Evolutionary conservation across 1,140 invertebrate species (phyloP), one percentile per base, ranked within the genome.

Genomic region (Eupeodes corollae): DNA sequence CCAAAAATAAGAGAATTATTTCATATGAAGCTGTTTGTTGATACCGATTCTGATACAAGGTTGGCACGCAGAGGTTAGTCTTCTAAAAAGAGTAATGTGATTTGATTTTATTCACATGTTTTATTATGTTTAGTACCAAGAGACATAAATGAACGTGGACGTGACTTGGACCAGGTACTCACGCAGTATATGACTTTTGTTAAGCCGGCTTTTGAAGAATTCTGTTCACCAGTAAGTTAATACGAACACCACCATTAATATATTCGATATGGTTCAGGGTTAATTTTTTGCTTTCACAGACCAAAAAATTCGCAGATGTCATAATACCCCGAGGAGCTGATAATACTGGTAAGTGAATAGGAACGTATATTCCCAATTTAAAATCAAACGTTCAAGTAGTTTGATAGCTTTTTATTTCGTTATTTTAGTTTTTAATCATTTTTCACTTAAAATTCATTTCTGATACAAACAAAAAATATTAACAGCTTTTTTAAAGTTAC

Each of bases 291-390:
- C 56, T 56, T 58, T 52, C 77, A 47, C 71, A 92, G 88, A 99
- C 96, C 1, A 99, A 99, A 73, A 99, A 99, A 70, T 98, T 97
- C 77, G 96, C 95, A 44, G 96, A 99, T 75, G 91, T 99, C 30
- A 98, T 99, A 54, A 98, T 99, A 71, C 96, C 96, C 11, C 76
- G 94, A 54, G 93, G 93, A 52, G 92, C 93, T 32, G 94, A 98
- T 67, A 98, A 98, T 67, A 84, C 80, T 74, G 91, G 91, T 94
- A 73, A 82, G 75, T 69, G 46, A 32, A 16, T 14, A 47, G 12
- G 11, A 14, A 38, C 16, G 3, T 16, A 5, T 38, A 5, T 3
- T 10, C 21, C 21, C 21, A 26, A 26, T 8, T 5, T 8, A 26
- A 26, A 26, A 26, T 26, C 21, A 26, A 26, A 5, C 19, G 41